Base-by-base conservation (phyloP, 1,140 invertebrate species). In the Drosophila repletoides region DNA sequence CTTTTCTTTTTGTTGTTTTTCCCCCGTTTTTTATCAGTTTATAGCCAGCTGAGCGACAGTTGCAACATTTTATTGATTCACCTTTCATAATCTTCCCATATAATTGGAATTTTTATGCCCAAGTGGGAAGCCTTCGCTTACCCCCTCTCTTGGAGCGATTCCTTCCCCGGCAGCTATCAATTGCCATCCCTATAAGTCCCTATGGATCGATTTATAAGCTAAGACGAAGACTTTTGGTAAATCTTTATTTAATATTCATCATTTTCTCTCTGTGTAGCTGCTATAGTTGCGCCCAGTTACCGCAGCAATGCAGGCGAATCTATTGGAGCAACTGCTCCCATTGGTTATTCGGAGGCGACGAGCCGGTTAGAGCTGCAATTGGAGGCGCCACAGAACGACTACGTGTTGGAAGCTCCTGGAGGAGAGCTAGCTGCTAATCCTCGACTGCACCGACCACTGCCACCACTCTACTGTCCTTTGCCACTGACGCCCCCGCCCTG, bases 401-500 rank as follows among this genome's bases (percentile, higher is more conserved):
- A 84, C 75, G 71, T 84, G 0, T 40, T 84, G 9, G 71, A 80
- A 33, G 53, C 65, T 4, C 38, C 63, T 1, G 41, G 41, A 3
- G 40, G 49, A 9, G 22, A 33, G 60, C 33, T 31, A 38, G n/a
- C n/a, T n/a, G 0, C 55, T 38, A 53, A 48, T 68, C 49, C 49
- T 15, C 38, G 60, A n/a, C 31, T 68, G 33, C 53, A 59, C 0
- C 0, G 51, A 36, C 52, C 83, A 3, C 87, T 79, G 36, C 87
- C 87, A 3, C 81, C 88, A 3, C 41, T 77, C 15, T 84, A 84
- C 31, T 65, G 66, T 12, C 67, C 69, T 0, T 38, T 76, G 56
- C 88, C 88, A 4, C 26, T 77, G 26, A 89, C 88, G 5, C 88
- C 88, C 5, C 88, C 88, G 9, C 88, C 88, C 29, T 72, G 80